Base-by-base conservation (phyloP, 2,113 vertebrate genomes). In the Mionectes macconnelli region DNA sequence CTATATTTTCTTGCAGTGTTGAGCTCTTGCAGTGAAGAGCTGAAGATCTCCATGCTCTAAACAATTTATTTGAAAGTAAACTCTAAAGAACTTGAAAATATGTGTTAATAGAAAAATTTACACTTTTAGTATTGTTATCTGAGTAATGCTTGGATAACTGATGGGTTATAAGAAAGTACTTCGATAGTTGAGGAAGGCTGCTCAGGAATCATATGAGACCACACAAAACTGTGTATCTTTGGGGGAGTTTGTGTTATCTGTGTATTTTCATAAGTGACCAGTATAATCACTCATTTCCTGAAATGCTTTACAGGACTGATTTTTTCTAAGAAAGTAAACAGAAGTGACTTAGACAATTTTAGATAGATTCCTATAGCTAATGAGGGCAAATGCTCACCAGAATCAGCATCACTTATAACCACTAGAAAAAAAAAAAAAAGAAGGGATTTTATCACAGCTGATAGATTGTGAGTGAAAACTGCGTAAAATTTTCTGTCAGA, bases 381-480 rank as follows among this genome's bases (percentile, higher is more conserved):
- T 0, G 4, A 76, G 44, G 11, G 28, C 5, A n/a, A 72, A 44
- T 60, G 42, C 27, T 67, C 14, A 47, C 68, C 56, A 33, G 27
- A 75, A 52, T 42, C 47, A 49, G 9, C 18, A 33, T 13, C 6
- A 11, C 15, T 49, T 69, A 17, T 2, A 78, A 56, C 8, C 5
- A 19, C 17, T 40, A 23, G 9, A 15, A 4, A 10, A 33, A 67
- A 68, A 33, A 67, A 68, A 30, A 28, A 35, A 19, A 12, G 30
- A 39, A 6, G 0, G 0, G 2, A 2, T 4, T 72, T 79, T 67
- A 16, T 67, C 42, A 52, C 7, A 59, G 27, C 18, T 30, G 15
- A 52, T 82, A 84, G 85, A 85, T 82, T 76, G 7, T 83, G 63
- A 66, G 78, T 37, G 80, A 83, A 95, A 96, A 45, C 14, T 12